These are phyloP conservation scores for Spatula clypeata DNA, from an alignment of 2,797 vertebrate genomes.

Conservation along the genomic window DNA sequence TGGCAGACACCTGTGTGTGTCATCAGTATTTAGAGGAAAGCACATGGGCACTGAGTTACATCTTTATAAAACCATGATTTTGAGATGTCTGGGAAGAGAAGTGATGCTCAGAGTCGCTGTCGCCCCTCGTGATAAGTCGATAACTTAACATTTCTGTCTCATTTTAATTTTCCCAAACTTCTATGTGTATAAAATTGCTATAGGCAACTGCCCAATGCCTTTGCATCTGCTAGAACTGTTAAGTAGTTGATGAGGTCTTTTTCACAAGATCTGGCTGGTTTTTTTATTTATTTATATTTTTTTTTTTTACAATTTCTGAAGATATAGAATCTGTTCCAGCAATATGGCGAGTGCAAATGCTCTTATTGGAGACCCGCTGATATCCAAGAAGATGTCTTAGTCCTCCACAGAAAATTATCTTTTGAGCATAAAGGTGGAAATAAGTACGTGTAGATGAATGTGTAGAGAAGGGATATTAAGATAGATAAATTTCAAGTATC, in stretches of 20 bases:
- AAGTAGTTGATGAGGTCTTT: slow-evolving; percentile 74
- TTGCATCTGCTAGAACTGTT: slow-evolving; percentile 68
- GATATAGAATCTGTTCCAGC: slow-evolving; percentile 68
- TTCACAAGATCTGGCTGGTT: slow-evolving; percentile 63
- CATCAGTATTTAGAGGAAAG: slow-evolving; percentile 14
- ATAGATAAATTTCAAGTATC: background rate
- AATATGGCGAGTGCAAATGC: slow-evolving; percentile 67
- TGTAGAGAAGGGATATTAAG: background rate
- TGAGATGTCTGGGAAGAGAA: slow-evolving; percentile 46
- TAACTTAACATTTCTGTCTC: slow-evolving; percentile 56
- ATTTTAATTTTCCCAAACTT: slow-evolving; percentile 59
- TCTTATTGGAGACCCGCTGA: slow-evolving; percentile 19
- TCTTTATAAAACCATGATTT: background rate
- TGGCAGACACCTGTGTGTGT: slow-evolving; percentile 19
- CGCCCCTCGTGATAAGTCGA: background rate
- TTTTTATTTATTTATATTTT: slow-evolving; percentile 25
- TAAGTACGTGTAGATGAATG: background rate
- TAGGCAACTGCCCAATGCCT: slow-evolving; percentile 68
- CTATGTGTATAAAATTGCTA: slow-evolving; percentile 55
- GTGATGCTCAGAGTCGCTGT: slow-evolving; percentile 23
- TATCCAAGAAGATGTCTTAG: slow-evolving; percentile 3
- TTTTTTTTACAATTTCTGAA: slow-evolving; percentile 1
- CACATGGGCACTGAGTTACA: background rate
- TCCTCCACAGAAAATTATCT: background rate
- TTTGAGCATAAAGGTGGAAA: slow-evolving; percentile 5